These are phyloP conservation scores for Liolophura sinensis DNA, from an alignment of 1,140 invertebrate species.

Conservation along the genomic window DNA sequence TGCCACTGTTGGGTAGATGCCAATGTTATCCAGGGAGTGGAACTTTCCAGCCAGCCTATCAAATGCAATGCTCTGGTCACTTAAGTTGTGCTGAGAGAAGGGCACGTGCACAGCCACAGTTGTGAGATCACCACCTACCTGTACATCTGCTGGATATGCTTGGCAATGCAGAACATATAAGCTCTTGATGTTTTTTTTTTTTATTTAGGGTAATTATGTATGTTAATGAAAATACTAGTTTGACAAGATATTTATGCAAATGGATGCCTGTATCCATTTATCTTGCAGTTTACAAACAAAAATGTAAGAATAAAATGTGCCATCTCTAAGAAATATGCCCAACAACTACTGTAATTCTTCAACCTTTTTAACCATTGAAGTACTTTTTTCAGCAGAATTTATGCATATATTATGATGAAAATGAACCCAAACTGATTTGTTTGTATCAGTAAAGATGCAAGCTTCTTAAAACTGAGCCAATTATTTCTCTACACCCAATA, in stretches of 20 bases:
- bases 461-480: constrained; percentile 5
- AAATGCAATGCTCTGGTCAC: neutral
- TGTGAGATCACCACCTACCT: neutral
- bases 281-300: neutral
- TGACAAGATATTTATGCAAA: constrained; percentile 16
- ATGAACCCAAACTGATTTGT: neutral
- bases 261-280: neutral
- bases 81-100: constrained; percentile 5
- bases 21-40: neutral
- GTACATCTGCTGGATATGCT: neutral
- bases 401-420: constrained; percentile 5
- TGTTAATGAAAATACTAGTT: neutral
- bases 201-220: too few relatives aligned
- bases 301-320: neutral
- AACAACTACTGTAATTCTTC: too few relatives aligned
- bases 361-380: too few relatives aligned
- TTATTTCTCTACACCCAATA: constrained; percentile 12
- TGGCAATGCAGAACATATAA: too few relatives aligned
- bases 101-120: constrained; percentile 1
- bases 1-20: neutral
- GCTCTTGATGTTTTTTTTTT: too few relatives aligned
- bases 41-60: neutral
- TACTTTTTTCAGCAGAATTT: too few relatives aligned
- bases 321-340: neutral
- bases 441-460: neutral